phyloP scores from a whole-genome alignment of 1,140 invertebrate species.

The Sipha flava region DNA sequence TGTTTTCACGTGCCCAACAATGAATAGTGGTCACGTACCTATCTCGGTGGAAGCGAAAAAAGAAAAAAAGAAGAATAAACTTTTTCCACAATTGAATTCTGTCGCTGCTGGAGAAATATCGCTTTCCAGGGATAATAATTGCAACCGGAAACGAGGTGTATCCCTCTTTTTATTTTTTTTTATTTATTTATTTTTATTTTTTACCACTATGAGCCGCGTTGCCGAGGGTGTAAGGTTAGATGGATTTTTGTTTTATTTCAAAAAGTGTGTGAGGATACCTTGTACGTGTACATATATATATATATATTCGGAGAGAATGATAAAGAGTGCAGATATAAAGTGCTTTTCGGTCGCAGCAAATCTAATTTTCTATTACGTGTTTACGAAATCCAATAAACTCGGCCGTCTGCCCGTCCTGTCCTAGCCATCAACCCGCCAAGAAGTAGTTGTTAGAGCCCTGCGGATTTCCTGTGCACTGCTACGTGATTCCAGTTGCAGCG shows the following conservation, averaged over 20 bases:
- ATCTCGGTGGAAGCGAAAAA: neutral
- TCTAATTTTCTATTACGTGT: constrained; percentile 30
- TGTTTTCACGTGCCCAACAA: constrained; percentile 11
- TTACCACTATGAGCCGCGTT: neutral
- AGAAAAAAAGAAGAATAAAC: neutral
- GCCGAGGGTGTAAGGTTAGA: constrained; percentile 12
- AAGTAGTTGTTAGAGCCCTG: constrained; percentile 3
- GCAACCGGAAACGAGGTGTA: constrained; percentile 26
- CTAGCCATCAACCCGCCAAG: neutral
- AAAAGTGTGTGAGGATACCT: neutral
- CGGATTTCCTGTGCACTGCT: neutral
- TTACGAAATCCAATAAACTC: constrained; percentile 31
- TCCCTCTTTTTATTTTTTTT: neutral
- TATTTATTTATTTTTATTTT: neutral
- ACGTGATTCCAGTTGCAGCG: constrained; percentile 16
- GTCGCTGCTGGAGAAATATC: constrained; percentile 21
- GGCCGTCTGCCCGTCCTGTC: neutral
- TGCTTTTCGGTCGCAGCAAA: constrained; percentile 22
- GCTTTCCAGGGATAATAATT: constrained; percentile 22
- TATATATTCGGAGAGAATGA: neutral
- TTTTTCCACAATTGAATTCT: constrained; percentile 27
- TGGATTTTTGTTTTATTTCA: constrained; percentile 22
- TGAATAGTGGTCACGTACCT: constrained; percentile 15
- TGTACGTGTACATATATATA: neutral
- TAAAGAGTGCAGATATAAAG: constrained; percentile 28